Evolutionary conservation across 1,140 invertebrate species (phyloP).

Genomic region (Leptinotarsa defecta): DNA sequence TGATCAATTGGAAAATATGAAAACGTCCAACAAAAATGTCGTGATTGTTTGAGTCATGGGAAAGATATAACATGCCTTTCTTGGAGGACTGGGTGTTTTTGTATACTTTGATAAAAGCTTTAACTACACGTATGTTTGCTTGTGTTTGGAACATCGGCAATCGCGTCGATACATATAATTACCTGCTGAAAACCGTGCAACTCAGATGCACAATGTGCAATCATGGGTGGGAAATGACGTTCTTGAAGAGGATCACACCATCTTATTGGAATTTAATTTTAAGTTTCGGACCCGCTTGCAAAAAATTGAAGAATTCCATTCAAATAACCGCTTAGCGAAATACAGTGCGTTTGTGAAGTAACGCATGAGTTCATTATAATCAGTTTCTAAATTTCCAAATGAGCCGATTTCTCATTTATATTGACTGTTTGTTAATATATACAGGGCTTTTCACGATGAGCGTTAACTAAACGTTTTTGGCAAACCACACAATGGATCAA

Average conservation of each 20-base stretch:
- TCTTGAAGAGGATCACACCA: background rate
- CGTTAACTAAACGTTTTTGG: too few species aligned
- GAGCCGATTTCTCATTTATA: too few species aligned
- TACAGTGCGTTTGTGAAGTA: too few species aligned
- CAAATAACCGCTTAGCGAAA: too few species aligned
- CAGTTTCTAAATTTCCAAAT: too few species aligned
- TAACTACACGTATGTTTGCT: slow-evolving; percentile 1
- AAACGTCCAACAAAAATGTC: background rate
- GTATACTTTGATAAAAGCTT: slow-evolving; percentile 1
- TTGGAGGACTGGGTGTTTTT: background rate
- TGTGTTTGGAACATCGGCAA: slow-evolving; percentile 8
- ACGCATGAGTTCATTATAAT: too few species aligned
- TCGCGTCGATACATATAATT: slow-evolving; percentile 1
- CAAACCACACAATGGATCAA: too few species aligned
- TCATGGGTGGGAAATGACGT: slow-evolving; percentile 5
- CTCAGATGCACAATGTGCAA: slow-evolving; percentile 2
- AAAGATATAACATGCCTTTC: background rate
- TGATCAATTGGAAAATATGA: background rate
- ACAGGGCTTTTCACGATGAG: too few species aligned
- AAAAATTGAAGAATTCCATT: too few species aligned
- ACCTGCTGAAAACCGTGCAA: background rate
- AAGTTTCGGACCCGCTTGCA: background rate
- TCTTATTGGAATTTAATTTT: background rate
- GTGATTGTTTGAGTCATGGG: background rate
- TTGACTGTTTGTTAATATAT: too few species aligned